Evolutionary conservation across 2,888 invertebrate species (phyloP).

Genomic region (Crossocerus cetratus): DNA sequence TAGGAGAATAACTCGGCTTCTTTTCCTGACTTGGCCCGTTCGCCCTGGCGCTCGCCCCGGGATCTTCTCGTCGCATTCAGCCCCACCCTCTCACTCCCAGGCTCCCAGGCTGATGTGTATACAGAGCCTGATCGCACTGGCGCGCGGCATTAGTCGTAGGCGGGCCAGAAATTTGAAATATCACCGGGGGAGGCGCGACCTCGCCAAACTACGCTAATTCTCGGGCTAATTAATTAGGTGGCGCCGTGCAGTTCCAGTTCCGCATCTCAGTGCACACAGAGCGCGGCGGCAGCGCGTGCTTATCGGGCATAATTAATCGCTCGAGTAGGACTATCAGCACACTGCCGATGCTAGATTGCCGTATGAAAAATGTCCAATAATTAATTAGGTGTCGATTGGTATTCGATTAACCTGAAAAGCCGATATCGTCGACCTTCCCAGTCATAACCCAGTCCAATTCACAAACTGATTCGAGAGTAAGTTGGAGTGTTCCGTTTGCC

Average conservation of each 20-base stretch:
- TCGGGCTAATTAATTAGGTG: constrained; percentile 53
- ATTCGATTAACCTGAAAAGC: too few species aligned
- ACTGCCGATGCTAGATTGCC: constrained; percentile 20
- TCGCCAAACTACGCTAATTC: constrained; percentile 52
- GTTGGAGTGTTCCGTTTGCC: background rate
- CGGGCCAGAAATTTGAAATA: constrained; percentile 41
- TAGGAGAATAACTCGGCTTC: background rate
- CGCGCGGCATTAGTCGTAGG: background rate
- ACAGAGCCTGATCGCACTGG: too few species aligned
- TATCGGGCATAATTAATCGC: constrained; percentile 60
- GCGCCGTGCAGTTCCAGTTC: constrained; percentile 33
- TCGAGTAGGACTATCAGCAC: constrained; percentile 45
- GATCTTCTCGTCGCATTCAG: background rate
- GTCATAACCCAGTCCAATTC: too few species aligned
- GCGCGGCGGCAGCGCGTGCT: constrained; percentile 27
- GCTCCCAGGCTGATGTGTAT: too few species aligned
- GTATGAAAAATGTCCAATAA: constrained; percentile 48
- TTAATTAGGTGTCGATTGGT: constrained; percentile 41
- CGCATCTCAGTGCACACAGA: constrained; percentile 27
- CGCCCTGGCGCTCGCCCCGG: too few species aligned
- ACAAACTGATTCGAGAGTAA: background rate
- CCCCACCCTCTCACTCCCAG: background rate
- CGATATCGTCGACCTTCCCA: too few species aligned
- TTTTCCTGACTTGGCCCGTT: background rate
- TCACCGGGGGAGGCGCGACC: constrained; percentile 25